Conservation (phyloP, 92 coral and sea anemone species). For the Paragorgia papillata region DNA sequence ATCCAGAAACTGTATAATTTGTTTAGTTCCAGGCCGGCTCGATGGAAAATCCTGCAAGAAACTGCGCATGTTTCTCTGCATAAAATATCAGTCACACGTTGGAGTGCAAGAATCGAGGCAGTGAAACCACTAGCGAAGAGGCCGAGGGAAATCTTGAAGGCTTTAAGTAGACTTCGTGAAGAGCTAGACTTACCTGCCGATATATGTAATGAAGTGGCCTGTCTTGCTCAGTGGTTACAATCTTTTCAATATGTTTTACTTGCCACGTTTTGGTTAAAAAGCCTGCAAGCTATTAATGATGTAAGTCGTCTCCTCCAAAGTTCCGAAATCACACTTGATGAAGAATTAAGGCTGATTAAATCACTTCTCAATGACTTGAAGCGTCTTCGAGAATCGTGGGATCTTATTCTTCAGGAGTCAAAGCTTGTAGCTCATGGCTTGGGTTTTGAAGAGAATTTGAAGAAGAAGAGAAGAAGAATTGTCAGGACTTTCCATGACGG, state of each 20-base stretch:
- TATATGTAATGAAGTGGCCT: constrained; percentile 28
- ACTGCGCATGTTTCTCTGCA: constrained; percentile 1
- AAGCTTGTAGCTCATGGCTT: constrained; percentile 28
- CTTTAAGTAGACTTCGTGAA: constrained; percentile 11
- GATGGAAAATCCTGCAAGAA: constrained; percentile 28
- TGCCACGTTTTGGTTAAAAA: constrained; percentile 22
- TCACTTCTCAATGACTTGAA: constrained; percentile 15
- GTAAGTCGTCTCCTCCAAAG: constrained; percentile 19
- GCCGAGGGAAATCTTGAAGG: background rate
- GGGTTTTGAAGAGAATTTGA: background rate
- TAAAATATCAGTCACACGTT: background rate
- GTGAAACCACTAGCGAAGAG: no score
- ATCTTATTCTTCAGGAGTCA: constrained; percentile 20
- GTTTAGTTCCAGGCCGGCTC: constrained; percentile 12
- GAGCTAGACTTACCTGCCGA: constrained; percentile 25
- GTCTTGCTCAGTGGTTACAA: constrained; percentile 10
- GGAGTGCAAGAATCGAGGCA: background rate
- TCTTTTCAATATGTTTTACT: constrained; percentile 17
- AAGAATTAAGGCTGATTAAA: constrained; percentile 16
- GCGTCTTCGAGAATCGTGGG: constrained; percentile 15
- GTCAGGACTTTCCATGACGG: background rate
- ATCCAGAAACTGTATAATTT: constrained; percentile 24
- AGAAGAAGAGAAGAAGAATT: constrained; percentile 4
- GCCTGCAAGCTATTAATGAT: constrained; percentile 23
- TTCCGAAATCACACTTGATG: constrained; percentile 17